Evolutionary conservation across 53 echinoderm and acorn worm species (phyloP).

Genomic region (Holothuria scabra): DNA sequence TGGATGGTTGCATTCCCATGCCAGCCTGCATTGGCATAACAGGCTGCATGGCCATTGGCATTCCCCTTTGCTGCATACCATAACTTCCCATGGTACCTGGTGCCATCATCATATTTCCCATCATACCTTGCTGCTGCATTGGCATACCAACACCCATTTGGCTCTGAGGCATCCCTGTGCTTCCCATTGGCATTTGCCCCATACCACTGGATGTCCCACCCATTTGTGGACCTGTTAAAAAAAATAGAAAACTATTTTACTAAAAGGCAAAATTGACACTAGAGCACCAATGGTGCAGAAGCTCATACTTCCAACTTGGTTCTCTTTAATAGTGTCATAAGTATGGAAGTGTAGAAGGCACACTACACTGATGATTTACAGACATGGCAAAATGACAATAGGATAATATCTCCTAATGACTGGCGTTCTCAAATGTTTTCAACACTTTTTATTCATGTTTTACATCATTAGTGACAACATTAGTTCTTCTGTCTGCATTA

Average conservation of each 20-base stretch:
- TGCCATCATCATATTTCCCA: conserved; percentile 69
- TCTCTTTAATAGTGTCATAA: too few species aligned
- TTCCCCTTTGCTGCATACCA: conserved; percentile 52
- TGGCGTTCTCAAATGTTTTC: too few species aligned
- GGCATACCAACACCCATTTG: conserved; percentile 18
- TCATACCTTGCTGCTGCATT: conserved; percentile 71
- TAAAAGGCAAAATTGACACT: too few species aligned
- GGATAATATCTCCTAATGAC: too few species aligned
- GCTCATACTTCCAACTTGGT: too few species aligned
- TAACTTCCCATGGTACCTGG: conserved; percentile 60
- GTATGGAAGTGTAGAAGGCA: too few species aligned
- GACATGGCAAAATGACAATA: too few species aligned
- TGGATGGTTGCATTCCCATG: conserved; percentile 46
- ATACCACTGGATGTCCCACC: conserved; percentile 58
- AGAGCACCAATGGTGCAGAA: too few species aligned
- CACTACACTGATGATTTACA: too few species aligned
- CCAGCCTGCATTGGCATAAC: conserved; percentile 60
- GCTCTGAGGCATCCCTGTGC: conserved; percentile 33
- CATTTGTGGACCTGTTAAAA: conserved; percentile 59
- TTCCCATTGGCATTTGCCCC: conserved; percentile 81
- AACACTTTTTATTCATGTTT: too few species aligned
- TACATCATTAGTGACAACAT: too few species aligned
- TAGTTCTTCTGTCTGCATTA: too few species aligned
- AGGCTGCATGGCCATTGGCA: conserved; percentile 63
- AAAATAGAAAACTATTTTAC: neutral